Percentiles rank a stretch among this genome's conserved stretches.
Evolutionary conservation across 1,140 invertebrate genomes (phyloP).

Genomic region (Chironomus tepperi): DNA sequence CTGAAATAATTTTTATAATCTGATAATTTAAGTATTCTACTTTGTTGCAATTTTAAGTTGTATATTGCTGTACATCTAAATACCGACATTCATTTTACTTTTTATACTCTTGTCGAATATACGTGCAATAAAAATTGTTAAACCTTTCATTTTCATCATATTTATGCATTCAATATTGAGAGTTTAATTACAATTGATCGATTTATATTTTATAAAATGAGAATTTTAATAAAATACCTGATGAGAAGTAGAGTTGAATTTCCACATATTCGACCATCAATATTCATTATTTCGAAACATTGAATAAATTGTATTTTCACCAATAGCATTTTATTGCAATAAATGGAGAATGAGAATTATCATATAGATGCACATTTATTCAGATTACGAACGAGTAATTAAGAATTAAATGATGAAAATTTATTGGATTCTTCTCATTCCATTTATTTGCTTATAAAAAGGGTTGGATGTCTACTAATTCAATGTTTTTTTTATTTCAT

Average conservation of each 20-base stretch:
- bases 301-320: neutral
- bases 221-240: neutral
- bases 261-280: neutral
- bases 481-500: neutral
- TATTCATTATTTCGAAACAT: neutral
- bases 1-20: neutral
- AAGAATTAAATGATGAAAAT: conserved; percentile 8
- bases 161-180: neutral
- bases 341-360: neutral
- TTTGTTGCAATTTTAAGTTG: neutral
- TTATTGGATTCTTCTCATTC: neutral
- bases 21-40: neutral
- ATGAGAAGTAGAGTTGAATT: too few relatives aligned
- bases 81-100: neutral
- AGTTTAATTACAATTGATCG: conserved; percentile 9
- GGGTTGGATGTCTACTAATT: too few relatives aligned
- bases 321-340: conserved; percentile 13
- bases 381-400: conserved; percentile 4
- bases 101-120: too few relatives aligned
- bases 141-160: neutral
- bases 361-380: neutral
- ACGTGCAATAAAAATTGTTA: neutral
- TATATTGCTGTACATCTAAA: neutral
- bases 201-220: neutral
- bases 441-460: too few relatives aligned